phyloP scores from a whole-genome alignment of 2,113 vertebrate species.

The Labeo rohita region DNA sequence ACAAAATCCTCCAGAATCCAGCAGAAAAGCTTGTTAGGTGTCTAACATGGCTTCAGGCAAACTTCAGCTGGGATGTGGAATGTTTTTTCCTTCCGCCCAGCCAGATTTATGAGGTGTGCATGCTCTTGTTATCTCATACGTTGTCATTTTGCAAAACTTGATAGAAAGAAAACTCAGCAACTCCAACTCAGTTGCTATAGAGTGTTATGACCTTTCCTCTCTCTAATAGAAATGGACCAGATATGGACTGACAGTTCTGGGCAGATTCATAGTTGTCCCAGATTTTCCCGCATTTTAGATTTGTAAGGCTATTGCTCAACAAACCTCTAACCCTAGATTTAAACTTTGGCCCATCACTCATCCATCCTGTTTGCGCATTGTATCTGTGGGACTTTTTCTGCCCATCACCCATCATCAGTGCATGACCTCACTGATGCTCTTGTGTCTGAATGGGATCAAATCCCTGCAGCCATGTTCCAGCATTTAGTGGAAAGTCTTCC shows the following conservation, averaged over 20 bases:
- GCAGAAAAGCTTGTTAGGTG: neutral
- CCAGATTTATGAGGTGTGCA: neutral
- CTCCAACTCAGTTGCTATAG: neutral
- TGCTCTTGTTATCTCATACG: neutral
- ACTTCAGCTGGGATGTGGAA: neutral
- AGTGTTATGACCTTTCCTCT: neutral
- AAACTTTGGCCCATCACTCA: neutral
- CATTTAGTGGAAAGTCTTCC: neutral
- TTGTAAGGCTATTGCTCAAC: neutral
- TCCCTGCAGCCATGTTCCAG: constrained; percentile 1
- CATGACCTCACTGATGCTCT: neutral
- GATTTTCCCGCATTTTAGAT: neutral
- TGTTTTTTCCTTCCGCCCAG: neutral
- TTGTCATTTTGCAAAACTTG: neutral
- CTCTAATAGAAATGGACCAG: neutral
- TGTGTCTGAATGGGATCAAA: neutral
- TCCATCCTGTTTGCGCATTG: neutral
- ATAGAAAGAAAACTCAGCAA: neutral
- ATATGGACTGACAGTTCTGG: neutral
- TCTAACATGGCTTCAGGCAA: neutral
- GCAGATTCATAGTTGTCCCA: neutral
- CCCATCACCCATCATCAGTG: neutral
- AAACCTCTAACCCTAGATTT: neutral
- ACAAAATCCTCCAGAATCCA: neutral
- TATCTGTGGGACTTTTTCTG: neutral